Conservation (phyloP, 1,140 invertebrate genomes). For the Rhizoglyphus robini region DNA sequence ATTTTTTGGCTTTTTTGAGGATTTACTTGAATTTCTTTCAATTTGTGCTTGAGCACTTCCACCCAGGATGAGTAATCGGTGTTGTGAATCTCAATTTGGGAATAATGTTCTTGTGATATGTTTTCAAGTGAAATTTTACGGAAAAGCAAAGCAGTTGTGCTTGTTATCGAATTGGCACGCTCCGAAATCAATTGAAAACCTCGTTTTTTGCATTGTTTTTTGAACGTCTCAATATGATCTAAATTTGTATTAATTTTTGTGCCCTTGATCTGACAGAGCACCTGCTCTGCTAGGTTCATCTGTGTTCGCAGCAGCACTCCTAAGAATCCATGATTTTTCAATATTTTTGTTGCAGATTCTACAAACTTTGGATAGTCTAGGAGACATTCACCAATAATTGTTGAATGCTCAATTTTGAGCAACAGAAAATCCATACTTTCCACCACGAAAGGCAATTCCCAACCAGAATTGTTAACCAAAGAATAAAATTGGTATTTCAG, state of each 20-base stretch:
- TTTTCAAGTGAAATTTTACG: slow-evolving; percentile 22
- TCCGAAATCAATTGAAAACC: slow-evolving; percentile 28
- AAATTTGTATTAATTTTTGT: slow-evolving; percentile 38
- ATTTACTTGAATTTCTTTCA: slow-evolving; percentile 37
- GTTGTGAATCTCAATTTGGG: slow-evolving; percentile 34
- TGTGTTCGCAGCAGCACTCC: slow-evolving; percentile 56
- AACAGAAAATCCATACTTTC: slow-evolving; percentile 32
- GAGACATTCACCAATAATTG: slow-evolving; percentile 29
- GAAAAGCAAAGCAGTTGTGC: slow-evolving; percentile 16
- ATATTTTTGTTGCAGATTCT: slow-evolving; percentile 33
- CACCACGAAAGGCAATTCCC: slow-evolving; percentile 25
- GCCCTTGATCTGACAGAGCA: slow-evolving; percentile 30
- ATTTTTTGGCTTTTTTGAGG: slow-evolving; percentile 40
- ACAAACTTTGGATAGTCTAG: slow-evolving; percentile 32
- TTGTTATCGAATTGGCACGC: slow-evolving; percentile 30
- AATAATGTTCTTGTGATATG: slow-evolving; percentile 32
- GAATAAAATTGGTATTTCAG: slow-evolving; percentile 36
- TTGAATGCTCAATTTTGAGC: slow-evolving; percentile 28
- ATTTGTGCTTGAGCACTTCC: slow-evolving; percentile 38
- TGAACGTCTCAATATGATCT: slow-evolving; percentile 22
- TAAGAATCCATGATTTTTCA: slow-evolving; percentile 57
- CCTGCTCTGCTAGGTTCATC: slow-evolving; percentile 32
- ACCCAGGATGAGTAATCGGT: slow-evolving; percentile 51
- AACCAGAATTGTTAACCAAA: slow-evolving; percentile 30
- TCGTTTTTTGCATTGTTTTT: slow-evolving; percentile 18